These are phyloP conservation scores for Clarias platycephalus DNA, from an alignment of 2,797 vertebrate genomes.

Conservation along the genomic window DNA sequence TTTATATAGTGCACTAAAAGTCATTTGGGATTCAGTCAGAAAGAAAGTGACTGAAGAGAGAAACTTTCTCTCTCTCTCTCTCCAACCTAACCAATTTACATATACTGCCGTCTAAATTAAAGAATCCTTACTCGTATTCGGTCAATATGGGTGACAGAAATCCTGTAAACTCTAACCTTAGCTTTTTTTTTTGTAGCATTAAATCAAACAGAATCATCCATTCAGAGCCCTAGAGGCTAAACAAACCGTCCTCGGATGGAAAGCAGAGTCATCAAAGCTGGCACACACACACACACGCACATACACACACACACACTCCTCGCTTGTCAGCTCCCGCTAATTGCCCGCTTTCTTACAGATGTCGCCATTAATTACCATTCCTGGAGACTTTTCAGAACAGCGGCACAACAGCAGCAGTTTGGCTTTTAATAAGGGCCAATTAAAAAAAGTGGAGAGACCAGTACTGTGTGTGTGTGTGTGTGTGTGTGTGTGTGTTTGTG, in stretches of 20 bases:
- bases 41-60: constrained; percentile 21
- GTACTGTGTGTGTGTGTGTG: constrained; percentile 28
- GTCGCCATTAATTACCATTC: constrained; percentile 53
- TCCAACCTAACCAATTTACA: constrained; percentile 21
- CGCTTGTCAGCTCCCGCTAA: constrained; percentile 51
- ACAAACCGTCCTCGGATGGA: constrained; percentile 46
- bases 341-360: constrained; percentile 54
- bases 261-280: constrained; percentile 49
- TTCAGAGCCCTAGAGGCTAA: constrained; percentile 46
- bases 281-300: neutral
- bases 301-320: constrained; percentile 23
- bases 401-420: constrained; percentile 48
- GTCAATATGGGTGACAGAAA: constrained; percentile 33
- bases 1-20: neutral
- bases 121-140: constrained; percentile 23
- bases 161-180: constrained; percentile 21
- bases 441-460: constrained; percentile 50
- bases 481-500: neutral
- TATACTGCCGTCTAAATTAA: constrained; percentile 32
- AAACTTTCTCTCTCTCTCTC: neutral
- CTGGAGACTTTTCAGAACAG: constrained; percentile 51
- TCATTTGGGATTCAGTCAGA: neutral
- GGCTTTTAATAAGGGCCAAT: constrained; percentile 56
- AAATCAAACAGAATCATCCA: constrained; percentile 39
- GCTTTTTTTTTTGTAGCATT: constrained; percentile 27